Percentiles rank a stretch among this genome's conserved stretches.
phyloP scores from a whole-genome alignment of 1,140 invertebrate species.

The Maconellicoccus hirsutus region DNA sequence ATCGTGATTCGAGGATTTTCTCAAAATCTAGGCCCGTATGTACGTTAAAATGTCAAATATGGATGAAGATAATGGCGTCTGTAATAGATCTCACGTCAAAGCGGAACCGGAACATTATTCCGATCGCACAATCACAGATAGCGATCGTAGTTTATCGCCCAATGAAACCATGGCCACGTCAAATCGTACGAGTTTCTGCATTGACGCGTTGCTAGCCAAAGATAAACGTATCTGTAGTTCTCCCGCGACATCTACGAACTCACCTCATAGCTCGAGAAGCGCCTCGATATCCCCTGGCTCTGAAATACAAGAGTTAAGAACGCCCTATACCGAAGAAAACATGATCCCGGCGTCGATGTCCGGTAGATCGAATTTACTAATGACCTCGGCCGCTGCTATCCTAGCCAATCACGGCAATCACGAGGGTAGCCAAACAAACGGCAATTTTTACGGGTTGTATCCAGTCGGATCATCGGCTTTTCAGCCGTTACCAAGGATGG shows the following conservation, averaged over 20 bases:
- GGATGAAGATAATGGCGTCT: background rate
- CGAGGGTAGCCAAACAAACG: slow-evolving; percentile 23
- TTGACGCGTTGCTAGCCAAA: slow-evolving; percentile 47
- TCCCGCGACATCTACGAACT: slow-evolving; percentile 26
- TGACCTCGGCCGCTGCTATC: slow-evolving; percentile 15
- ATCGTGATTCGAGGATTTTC: no score
- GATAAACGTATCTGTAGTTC: background rate
- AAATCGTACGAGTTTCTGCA: slow-evolving; percentile 47
- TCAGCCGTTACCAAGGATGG: slow-evolving; percentile 31
- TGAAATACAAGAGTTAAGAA: slow-evolving; percentile 32
- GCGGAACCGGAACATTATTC: slow-evolving; percentile 8
- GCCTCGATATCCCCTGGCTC: slow-evolving; percentile 38
- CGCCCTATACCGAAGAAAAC: slow-evolving; percentile 26
- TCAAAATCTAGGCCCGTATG: no score
- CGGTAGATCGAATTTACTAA: background rate
- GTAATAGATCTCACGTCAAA: background rate
- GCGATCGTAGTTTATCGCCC: slow-evolving; percentile 5
- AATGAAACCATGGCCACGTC: slow-evolving; percentile 9
- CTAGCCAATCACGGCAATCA: slow-evolving; percentile 1
- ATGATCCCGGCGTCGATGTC: slow-evolving; percentile 23
- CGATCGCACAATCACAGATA: background rate
- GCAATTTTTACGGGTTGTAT: slow-evolving; percentile 29
- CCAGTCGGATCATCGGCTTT: slow-evolving; percentile 34
- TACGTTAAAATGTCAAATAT: background rate
- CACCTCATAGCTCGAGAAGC: slow-evolving; percentile 31